Percentiles rank a stretch among this genome's conserved stretches.
Conservation (phyloP, 2,888 invertebrate species). For the Gnatocerus cornutus region DNA sequence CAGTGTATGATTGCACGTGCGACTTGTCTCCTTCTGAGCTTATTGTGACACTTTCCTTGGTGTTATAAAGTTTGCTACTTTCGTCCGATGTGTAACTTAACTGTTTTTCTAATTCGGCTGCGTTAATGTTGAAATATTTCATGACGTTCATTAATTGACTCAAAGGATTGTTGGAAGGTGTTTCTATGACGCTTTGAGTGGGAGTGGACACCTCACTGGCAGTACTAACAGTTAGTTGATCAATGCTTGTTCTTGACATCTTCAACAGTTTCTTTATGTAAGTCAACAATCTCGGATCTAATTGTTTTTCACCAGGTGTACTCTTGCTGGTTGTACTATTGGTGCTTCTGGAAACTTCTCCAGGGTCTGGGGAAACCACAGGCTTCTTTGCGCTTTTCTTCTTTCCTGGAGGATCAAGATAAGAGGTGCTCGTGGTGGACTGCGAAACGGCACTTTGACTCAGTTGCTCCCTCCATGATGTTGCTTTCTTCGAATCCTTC, state of each 20-base stretch:
- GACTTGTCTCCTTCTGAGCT: constrained; percentile 14
- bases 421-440: constrained; percentile 66
- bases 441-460: constrained; percentile 60
- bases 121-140: constrained; percentile 59
- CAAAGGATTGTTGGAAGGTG: constrained; percentile 65
- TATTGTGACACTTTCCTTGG: constrained; percentile 36
- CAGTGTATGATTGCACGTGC: constrained; percentile 5
- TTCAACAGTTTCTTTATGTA: constrained; percentile 72
- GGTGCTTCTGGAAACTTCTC: constrained; percentile 10
- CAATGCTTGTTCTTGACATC: constrained; percentile 73
- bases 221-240: constrained; percentile 71
- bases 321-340: constrained; percentile 8
- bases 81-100: constrained; percentile 54
- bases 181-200: constrained; percentile 70
- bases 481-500: constrained; percentile 33
- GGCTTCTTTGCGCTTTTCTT: background rate
- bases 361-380: background rate
- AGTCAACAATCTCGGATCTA: constrained; percentile 68
- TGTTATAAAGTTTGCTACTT: constrained; percentile 47
- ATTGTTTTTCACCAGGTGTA: constrained; percentile 1
- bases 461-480: constrained; percentile 64
- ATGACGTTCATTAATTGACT: constrained; percentile 53
- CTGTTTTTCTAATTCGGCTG: constrained; percentile 56
- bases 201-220: constrained; percentile 72
- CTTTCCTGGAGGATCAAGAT: constrained; percentile 66